phyloP scores from a whole-genome alignment of 2,888 invertebrate genomes.

The Salticus scenicus region DNA sequence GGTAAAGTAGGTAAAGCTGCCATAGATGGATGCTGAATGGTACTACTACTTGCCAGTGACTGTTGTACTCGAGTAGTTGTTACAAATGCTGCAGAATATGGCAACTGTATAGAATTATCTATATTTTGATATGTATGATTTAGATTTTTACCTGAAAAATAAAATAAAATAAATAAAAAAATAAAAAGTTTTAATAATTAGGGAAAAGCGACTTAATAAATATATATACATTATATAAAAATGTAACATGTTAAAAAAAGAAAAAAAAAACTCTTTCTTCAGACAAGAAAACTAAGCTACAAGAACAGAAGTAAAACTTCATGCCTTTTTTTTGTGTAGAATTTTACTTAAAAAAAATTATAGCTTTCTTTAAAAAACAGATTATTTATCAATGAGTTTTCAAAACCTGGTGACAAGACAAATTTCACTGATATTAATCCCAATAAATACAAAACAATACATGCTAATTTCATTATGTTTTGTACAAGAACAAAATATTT shows the following conservation, averaged over 20 bases:
- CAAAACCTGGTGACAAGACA: too few relatives aligned
- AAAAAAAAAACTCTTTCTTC: too few relatives aligned
- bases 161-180: not conserved
- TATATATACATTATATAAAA: not conserved
- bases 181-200: too few relatives aligned
- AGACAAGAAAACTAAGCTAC: not conserved
- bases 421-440: too few relatives aligned
- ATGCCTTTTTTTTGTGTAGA: too few relatives aligned
- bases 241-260: not conserved
- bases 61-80: constrained; percentile 59
- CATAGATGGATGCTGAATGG: constrained; percentile 49
- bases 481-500: too few relatives aligned
- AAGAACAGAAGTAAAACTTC: too few relatives aligned
- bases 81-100: constrained; percentile 65
- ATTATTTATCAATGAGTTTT: too few relatives aligned
- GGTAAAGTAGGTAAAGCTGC: constrained; percentile 45
- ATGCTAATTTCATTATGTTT: too few relatives aligned
- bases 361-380: too few relatives aligned
- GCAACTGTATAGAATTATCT: constrained; percentile 27
- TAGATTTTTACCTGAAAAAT: constrained; percentile 23
- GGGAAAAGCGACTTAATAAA: not conserved
- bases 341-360: too few relatives aligned
- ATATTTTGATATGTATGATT: constrained; percentile 62
- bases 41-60: constrained; percentile 64
- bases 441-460: too few relatives aligned